phyloP scores from a whole-genome alignment of 2,797 vertebrate species.

The Monodelphis domestica region DNA sequence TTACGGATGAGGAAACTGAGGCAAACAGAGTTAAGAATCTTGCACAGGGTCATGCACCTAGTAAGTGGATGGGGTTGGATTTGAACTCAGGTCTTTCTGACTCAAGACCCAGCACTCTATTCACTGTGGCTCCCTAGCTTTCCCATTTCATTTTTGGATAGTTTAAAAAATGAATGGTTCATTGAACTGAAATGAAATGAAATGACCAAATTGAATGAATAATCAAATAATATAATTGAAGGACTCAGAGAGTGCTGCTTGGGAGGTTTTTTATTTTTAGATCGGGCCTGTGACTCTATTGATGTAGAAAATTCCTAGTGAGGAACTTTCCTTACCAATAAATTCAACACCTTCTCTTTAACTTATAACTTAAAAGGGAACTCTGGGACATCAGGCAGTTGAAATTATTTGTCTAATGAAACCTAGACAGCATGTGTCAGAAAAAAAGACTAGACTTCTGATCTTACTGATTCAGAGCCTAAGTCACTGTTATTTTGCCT shows the following conservation, averaged over 20 bases:
- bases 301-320: background rate
- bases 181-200: background rate
- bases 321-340: background rate
- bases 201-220: background rate
- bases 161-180: background rate
- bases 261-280: background rate
- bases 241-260: background rate
- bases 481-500: background rate
- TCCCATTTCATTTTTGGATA: background rate
- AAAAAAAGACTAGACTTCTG: background rate
- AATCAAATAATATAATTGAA: background rate
- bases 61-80: no score
- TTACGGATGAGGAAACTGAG: no score
- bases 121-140: no score
- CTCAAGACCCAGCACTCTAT: no score
- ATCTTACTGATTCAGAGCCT: background rate
- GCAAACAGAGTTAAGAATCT: no score
- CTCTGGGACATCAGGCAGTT: background rate
- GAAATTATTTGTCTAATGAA: background rate
- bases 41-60: no score
- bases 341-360: background rate
- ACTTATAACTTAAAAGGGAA: background rate
- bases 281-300: background rate
- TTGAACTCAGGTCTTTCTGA: no score
- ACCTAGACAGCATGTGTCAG: background rate